Base-by-base conservation (phyloP, 2,113 vertebrate species). In the Orientallactaga bullata region DNA sequence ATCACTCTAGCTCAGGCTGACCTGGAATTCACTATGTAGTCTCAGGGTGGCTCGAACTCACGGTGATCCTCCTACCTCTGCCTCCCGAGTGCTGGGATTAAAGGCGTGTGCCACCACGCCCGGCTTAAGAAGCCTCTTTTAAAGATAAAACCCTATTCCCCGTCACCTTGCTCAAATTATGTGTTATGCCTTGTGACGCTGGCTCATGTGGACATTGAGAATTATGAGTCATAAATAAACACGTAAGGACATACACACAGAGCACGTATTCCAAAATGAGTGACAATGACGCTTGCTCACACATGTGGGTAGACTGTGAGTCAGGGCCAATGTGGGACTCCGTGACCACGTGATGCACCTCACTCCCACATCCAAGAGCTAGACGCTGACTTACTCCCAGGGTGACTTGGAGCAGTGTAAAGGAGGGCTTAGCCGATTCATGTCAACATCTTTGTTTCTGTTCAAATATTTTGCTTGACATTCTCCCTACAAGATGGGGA, bases 381-480 rank as follows among this genome's bases (percentile, higher is more conserved):
- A 20, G 63, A 58, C 11, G 21, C 2, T 2, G 16, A 16, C 26
- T 17, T 73, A 20, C 63, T 71, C 30, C 16, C 47, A 83, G 18
- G 5, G 30, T 26, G 35, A 7, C 30, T n/a, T 6, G 1, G 42
- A 74, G 37, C 32, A 26, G 61, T 6, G 55, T 81, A 24, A 28
- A 92, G 81, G 28, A 51, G 17, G 65, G 24, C 39, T 8, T 20
- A 4, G 16, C 71, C 85, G 61, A 51, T 90, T 84, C 37, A 83
- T 65, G 84, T 66, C 11, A 92, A 39, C 39, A 32, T 74, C 66
- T 77, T 86, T 94, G 58, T 78, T 95, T 85, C 88, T 37, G 42
- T 89, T 0, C 11, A 94, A 91, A 80, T 85, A 91, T 87, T 92
- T 77, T 74, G 61, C n/a, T 88, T 89, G 80, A 79, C 71, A 42